Conservation (phyloP, 2,113 vertebrate genomes). For the Manacus vitellinus region DNA sequence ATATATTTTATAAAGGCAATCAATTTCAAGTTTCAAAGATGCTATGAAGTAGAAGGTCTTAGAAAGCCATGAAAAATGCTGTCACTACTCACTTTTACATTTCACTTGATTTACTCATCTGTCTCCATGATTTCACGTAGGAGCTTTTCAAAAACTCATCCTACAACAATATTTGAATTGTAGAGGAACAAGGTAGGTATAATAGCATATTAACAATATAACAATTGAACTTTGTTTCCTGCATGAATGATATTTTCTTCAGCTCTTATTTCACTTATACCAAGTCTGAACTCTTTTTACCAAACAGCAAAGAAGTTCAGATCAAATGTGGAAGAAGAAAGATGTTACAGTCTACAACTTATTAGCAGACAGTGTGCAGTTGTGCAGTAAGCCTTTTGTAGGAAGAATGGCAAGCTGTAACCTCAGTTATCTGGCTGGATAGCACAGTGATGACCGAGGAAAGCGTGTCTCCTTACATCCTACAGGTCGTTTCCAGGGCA, state of each 20-base stretch:
- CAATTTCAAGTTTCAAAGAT: not conserved
- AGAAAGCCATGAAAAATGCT: not conserved
- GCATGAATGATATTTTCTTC: not conserved
- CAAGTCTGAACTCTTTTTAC: not conserved
- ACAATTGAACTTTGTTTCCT: rapidly evolving
- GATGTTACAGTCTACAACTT: not conserved
- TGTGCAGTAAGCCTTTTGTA: not conserved
- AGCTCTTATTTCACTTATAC: not conserved
- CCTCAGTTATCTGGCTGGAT: not conserved
- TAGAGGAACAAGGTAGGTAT: not conserved
- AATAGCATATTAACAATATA: not conserved
- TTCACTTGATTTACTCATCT: not conserved
- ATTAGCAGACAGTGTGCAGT: not conserved
- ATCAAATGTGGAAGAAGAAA: not conserved
- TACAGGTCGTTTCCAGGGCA: not conserved
- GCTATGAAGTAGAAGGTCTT: not conserved
- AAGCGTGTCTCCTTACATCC: not conserved
- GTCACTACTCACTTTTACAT: not conserved
- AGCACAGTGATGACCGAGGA: not conserved
- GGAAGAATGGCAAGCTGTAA: not conserved
- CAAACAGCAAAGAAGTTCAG: not conserved
- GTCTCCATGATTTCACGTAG: not conserved
- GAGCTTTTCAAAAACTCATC: not conserved
- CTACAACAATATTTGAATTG: not conserved
- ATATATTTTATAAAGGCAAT: not conserved